Base-by-base conservation (phyloP, 2,888 invertebrate species). In the Parelbella ahira region DNA sequence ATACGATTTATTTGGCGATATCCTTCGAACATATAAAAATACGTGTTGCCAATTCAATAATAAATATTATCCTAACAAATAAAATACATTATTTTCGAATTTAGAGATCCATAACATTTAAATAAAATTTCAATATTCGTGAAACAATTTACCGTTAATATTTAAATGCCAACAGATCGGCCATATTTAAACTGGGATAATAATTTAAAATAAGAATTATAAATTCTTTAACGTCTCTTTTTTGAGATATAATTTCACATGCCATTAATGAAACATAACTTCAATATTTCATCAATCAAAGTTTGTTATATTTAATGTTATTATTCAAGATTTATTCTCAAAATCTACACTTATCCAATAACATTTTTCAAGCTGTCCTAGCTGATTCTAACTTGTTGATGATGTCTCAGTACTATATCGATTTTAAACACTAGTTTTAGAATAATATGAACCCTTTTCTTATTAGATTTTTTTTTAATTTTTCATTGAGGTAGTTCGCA, bases 361-460 rank as follows among this genome's bases (percentile, higher is more conserved):
- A n/a, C 1, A 2, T 13, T 3, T 6, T 27, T 28, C 6, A 13
- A 28, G 19, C 28, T 37, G 11, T 28, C 12, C 39, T 39, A 39
- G 39, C 39, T 9, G 29, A 8, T 39, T 32, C 39, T 39, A 37
- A 37, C 21, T 9, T 37, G 11, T 23, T n/a, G n/a, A n/a, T 10
- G 10, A 10, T 10, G 24, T 15, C 7, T 18, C 38, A 39, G 23
- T 24, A 19, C 30, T 9, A 20, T 25, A 33, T 20, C 6, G 19
- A 32, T 32, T 8, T 33, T 41, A 27, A 18, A 39, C 15, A 20
- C 41, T 41, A 27, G 7, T 27, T 39, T 41, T 33, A 33, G 33
- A 41, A 33, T 41, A 27, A 27, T 27, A 25, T 41, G 25, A 41
- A 33, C 33, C 32, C 32, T 32, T 38, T 38, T 13, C 15, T 8